phyloP scores from a whole-genome alignment of 2,888 invertebrate species.

The Choreutis nemorana region DNA sequence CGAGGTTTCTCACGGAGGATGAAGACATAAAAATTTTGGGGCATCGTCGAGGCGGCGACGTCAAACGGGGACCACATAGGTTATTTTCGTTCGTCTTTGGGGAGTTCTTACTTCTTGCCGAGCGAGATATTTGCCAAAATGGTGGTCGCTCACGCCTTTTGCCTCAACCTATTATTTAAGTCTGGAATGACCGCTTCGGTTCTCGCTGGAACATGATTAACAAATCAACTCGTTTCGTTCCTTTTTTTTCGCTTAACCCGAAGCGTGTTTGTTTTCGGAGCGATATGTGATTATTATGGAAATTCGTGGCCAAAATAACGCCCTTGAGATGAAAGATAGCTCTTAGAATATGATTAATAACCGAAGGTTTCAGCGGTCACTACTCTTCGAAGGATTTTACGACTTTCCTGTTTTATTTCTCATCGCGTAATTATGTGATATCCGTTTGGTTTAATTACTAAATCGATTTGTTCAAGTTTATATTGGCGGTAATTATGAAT shows the following conservation, averaged over 20 bases:
- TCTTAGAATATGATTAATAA: too few species aligned
- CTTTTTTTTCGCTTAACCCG: constrained; percentile 25
- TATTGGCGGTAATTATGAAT: too few species aligned
- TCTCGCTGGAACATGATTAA: constrained; percentile 47
- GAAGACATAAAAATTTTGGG: constrained; percentile 62
- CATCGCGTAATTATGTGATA: too few species aligned
- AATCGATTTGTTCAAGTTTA: too few species aligned
- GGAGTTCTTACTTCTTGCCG: constrained; percentile 32
- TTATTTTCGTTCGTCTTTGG: constrained; percentile 41
- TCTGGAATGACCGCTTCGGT: constrained; percentile 37
- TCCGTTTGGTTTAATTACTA: too few species aligned
- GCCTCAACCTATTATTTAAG: constrained; percentile 53
- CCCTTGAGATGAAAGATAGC: constrained; percentile 27
- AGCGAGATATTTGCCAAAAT: constrained; percentile 48
- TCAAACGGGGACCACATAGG: constrained; percentile 58
- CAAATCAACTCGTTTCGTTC: constrained; percentile 39
- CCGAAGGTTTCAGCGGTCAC: too few species aligned
- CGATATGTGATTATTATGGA: constrained; percentile 53
- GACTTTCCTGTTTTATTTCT: too few species aligned
- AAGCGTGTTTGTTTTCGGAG: constrained; percentile 60
- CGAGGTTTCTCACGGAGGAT: constrained; percentile 48
- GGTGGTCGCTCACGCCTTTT: constrained; percentile 58
- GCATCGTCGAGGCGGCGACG: constrained; percentile 38
- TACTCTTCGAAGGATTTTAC: too few species aligned
- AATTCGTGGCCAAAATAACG: constrained; percentile 34